These are phyloP conservation scores for Furcifer pardalis DNA, from an alignment of 2,797 vertebrate species.

Conservation along the genomic window DNA sequence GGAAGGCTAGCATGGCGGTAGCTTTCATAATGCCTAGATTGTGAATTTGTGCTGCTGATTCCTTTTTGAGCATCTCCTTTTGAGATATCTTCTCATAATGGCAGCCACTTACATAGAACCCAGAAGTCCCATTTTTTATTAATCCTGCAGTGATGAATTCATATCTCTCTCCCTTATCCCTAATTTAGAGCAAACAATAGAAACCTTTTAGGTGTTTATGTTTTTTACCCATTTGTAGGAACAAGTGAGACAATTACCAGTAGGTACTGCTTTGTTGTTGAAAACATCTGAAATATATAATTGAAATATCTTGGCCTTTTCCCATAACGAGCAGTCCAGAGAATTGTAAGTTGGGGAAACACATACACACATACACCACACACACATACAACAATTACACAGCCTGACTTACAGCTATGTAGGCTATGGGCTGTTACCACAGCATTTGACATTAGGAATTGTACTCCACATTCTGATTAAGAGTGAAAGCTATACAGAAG, in stretches of 20 bases:
- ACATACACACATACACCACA: background rate
- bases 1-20: background rate
- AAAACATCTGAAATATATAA: conserved; percentile 1
- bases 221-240: background rate
- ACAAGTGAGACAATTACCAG: conserved; percentile 18
- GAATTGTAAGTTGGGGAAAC: background rate
- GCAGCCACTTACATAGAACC: conserved; percentile 1
- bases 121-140: background rate
- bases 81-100: too few species aligned
- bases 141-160: background rate
- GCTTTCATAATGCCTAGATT: background rate
- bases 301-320: conserved; percentile 2
- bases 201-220: background rate
- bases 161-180: background rate
- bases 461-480: background rate
- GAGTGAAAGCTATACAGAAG: conserved; percentile 11
- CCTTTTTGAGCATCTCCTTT: background rate
- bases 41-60: background rate
- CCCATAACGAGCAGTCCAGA: background rate
- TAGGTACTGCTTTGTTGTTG: conserved; percentile 2
- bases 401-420: background rate
- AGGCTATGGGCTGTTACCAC: background rate
- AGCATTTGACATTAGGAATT: background rate
- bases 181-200: background rate
- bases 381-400: background rate